Evolutionary conservation across 2,888 invertebrate species (phyloP).

Genomic region (Tyria jacobaeae): DNA sequence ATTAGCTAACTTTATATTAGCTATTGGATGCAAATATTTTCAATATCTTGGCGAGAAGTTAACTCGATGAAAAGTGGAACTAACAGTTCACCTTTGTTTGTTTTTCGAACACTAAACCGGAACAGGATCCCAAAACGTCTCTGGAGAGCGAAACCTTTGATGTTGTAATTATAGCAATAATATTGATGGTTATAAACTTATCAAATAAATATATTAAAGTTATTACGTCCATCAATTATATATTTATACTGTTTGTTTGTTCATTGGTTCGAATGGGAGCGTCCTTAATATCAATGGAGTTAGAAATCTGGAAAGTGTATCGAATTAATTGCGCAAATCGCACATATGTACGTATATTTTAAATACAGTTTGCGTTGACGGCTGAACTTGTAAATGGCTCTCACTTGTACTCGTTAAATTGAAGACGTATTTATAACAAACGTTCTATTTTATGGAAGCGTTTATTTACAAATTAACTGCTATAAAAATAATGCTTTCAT

Average conservation of each 20-base stretch:
- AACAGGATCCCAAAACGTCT: constrained; percentile 36
- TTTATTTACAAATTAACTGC: too few relatives aligned
- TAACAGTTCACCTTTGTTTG: constrained; percentile 43
- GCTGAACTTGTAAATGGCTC: neutral
- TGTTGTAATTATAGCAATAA: constrained; percentile 65
- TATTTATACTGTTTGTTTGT: constrained; percentile 70
- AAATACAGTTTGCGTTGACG: constrained; percentile 21
- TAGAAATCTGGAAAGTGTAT: constrained; percentile 42
- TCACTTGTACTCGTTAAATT: neutral
- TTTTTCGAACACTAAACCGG: constrained; percentile 39
- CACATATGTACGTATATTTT: constrained; percentile 16
- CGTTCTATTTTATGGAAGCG: too few relatives aligned
- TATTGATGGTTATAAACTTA: constrained; percentile 68
- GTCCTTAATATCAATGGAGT: constrained; percentile 45
- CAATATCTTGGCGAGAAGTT: constrained; percentile 24
- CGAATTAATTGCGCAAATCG: constrained; percentile 23
- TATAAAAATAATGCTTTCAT: too few relatives aligned
- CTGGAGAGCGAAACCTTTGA: constrained; percentile 65
- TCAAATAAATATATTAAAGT: constrained; percentile 64
- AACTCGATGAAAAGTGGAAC: constrained; percentile 28
- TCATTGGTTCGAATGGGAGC: constrained; percentile 46
- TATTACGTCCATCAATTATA: constrained; percentile 61
- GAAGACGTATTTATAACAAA: neutral
- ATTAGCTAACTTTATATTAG: constrained; percentile 1
- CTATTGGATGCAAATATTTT: constrained; percentile 28